A percentile compares a stretch with the other conserved stretches of the same genome.
These are phyloP conservation scores for Diglossa brunneiventris DNA, from an alignment of 2,113 vertebrate species.

Conservation along the genomic window DNA sequence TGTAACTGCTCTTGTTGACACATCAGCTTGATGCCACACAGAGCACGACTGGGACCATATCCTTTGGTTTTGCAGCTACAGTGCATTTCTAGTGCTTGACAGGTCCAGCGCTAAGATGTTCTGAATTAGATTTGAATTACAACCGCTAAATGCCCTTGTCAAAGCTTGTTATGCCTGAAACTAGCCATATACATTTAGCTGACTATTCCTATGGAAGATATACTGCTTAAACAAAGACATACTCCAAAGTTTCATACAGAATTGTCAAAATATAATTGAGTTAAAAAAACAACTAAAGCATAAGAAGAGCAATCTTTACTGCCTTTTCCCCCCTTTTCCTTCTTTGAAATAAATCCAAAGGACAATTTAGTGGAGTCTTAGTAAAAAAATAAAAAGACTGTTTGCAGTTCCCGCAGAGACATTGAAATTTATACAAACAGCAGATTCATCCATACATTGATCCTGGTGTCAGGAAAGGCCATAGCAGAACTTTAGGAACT, in stretches of 20 bases:
- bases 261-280: conserved; percentile 90
- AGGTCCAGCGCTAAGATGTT: conserved; percentile 99
- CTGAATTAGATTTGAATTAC: conserved; percentile 99
- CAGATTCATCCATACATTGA: conserved; percentile 46
- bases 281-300: conserved; percentile 81
- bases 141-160: conserved; percentile 99
- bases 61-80: conserved; percentile 80
- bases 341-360: conserved; percentile 80
- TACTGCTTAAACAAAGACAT: conserved; percentile 92
- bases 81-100: conserved; percentile 94
- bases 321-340: conserved; percentile 37
- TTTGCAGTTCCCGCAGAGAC: conserved; percentile 41
- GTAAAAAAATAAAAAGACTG: conserved; percentile 56
- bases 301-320: conserved; percentile 73
- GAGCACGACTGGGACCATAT: conserved; percentile 82
- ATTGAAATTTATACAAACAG: conserved; percentile 21
- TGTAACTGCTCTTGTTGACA: conserved; percentile 89
- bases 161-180: conserved; percentile 94
- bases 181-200: conserved; percentile 86
- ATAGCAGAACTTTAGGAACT: neutral
- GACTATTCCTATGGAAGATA: conserved; percentile 83
- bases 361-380: conserved; percentile 72
- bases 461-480: conserved; percentile 13
- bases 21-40: conserved; percentile 90
- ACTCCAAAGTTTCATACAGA: conserved; percentile 85